These are phyloP conservation scores for Solenopsis fugax DNA, from an alignment of 1,140 invertebrate genomes.

Conservation along the genomic window DNA sequence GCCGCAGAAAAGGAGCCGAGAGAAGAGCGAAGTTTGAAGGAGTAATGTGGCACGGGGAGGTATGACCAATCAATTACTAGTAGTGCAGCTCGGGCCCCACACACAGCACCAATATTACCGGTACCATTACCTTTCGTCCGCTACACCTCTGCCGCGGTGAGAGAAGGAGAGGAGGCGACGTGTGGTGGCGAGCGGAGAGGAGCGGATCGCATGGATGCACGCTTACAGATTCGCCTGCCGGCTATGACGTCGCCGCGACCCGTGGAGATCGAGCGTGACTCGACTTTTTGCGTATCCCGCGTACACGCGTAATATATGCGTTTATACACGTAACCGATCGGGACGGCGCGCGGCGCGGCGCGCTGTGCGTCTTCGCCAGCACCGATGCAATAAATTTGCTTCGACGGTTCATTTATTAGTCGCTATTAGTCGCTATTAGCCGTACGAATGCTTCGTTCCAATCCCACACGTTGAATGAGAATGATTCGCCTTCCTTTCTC, in stretches of 20 bases:
- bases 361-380: constrained; percentile 12
- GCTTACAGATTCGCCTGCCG: constrained; percentile 78
- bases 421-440: not conserved
- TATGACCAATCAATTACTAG: constrained; percentile 84
- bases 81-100: constrained; percentile 81
- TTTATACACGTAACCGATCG: constrained; percentile 40
- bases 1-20: constrained; percentile 64
- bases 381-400: constrained; percentile 50
- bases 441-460: not conserved
- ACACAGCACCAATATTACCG: constrained; percentile 82
- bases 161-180: constrained; percentile 28
- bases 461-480: constrained; percentile 5
- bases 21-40: constrained; percentile 79
- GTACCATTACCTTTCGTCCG: constrained; percentile 81
- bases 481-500: not conserved
- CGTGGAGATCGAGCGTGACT: constrained; percentile 66
- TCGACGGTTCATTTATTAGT: constrained; percentile 50
- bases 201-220: constrained; percentile 75
- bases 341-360: not conserved
- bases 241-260: constrained; percentile 58
- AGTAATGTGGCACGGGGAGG: constrained; percentile 79
- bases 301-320: not conserved
- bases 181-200: constrained; percentile 12
- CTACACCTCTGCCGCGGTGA: constrained; percentile 71
- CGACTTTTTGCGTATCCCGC: constrained; percentile 39